Evolutionary conservation across 2,888 invertebrate genomes (phyloP).

Genomic region (Tryphoninae sp.): DNA sequence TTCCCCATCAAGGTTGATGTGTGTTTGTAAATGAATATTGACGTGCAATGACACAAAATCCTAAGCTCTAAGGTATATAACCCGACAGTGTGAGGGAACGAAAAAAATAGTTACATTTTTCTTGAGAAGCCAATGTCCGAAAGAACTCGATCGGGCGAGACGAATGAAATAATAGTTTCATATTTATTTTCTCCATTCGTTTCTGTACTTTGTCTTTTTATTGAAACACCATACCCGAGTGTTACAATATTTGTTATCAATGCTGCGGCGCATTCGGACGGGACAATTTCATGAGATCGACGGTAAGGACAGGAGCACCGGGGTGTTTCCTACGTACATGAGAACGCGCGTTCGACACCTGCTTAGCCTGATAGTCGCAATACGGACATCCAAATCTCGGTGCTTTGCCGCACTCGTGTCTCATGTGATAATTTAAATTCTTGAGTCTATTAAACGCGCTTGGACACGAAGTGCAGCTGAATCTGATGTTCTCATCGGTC

Average conservation of each 20-base stretch:
- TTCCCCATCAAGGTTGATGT: constrained; percentile 39
- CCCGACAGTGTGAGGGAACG: not conserved
- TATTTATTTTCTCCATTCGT: not conserved
- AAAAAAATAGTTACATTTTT: not conserved
- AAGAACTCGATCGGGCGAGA: too few relatives aligned
- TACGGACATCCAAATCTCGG: constrained; percentile 74
- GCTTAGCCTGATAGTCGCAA: constrained; percentile 70
- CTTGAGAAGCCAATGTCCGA: too few relatives aligned
- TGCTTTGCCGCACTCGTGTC: constrained; percentile 73
- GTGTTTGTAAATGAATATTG: not conserved
- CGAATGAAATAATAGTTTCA: too few relatives aligned
- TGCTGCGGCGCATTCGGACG: not conserved
- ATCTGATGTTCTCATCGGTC: constrained; percentile 24
- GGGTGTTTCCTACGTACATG: constrained; percentile 70
- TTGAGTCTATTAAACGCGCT: constrained; percentile 75
- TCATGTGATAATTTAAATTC: constrained; percentile 74
- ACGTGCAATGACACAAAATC: constrained; percentile 33
- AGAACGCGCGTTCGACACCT: constrained; percentile 69
- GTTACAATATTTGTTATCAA: not conserved
- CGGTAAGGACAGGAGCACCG: constrained; percentile 65
- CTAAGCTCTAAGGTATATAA: constrained; percentile 22
- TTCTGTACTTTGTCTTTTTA: constrained; percentile 31
- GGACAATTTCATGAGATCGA: constrained; percentile 63
- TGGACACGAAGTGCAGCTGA: constrained; percentile 68
- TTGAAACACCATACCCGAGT: not conserved